Conservation (phyloP, 2,113 vertebrate genomes). For the Protobothrops mucrosquamatus region DNA sequence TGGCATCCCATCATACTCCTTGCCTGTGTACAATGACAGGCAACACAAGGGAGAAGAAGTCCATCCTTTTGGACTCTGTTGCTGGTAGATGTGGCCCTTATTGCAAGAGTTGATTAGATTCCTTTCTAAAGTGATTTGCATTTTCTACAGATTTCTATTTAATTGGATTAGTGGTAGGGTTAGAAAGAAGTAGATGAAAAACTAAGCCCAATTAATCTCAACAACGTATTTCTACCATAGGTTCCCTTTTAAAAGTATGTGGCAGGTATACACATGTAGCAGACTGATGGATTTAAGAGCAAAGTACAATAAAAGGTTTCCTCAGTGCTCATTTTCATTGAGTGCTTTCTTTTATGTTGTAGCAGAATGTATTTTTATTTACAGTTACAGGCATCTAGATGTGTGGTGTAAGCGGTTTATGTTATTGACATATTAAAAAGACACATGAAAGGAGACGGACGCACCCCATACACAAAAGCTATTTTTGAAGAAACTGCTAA, state of each 20-base stretch:
- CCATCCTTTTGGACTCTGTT: background rate
- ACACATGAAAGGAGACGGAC: constrained; percentile 46
- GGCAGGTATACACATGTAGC: background rate
- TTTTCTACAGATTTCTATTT: background rate
- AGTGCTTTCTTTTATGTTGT: constrained; percentile 27
- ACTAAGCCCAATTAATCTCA: constrained; percentile 6
- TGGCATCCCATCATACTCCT: background rate
- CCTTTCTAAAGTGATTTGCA: background rate
- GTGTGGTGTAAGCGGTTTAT: constrained; percentile 43
- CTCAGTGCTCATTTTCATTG: background rate
- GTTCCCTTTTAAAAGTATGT: background rate
- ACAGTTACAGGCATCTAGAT: constrained; percentile 5
- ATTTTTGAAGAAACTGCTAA: constrained; percentile 83
- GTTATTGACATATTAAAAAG: constrained; percentile 29
- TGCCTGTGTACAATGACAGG: background rate
- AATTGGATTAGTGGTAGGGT: background rate
- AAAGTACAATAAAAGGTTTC: constrained; percentile 12
- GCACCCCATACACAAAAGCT: constrained; percentile 63
- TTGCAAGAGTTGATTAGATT: background rate
- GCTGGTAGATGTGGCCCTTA: background rate
- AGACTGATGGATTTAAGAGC: background rate
- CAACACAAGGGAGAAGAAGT: constrained; percentile 4
- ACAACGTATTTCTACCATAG: background rate
- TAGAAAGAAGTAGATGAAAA: constrained; percentile 5
- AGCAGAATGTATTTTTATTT: constrained; percentile 27